Percentiles rank a stretch among this genome's conserved stretches.
Conservation (phyloP, 2,113 vertebrate genomes). For the Trochalopteron elliotii region DNA sequence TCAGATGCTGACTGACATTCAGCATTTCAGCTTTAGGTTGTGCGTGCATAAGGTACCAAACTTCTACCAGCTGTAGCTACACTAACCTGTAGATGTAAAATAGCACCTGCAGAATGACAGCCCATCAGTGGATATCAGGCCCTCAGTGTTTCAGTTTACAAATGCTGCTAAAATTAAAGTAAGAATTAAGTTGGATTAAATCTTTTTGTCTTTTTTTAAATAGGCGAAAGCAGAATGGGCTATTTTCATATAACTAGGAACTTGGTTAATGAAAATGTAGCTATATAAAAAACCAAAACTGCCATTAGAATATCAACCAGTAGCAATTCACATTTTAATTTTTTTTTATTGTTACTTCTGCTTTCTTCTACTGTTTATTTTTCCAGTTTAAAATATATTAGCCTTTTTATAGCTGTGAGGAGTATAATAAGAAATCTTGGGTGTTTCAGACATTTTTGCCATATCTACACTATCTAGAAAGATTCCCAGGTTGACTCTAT, state of each 20-base stretch:
- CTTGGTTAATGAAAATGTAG: neutral
- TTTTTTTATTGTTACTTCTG: neutral
- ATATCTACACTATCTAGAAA: neutral
- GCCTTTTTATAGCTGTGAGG: neutral
- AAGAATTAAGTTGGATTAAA: neutral
- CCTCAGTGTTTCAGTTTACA: neutral
- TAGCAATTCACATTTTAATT: neutral
- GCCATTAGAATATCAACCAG: neutral
- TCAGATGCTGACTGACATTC: neutral
- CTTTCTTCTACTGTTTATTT: neutral
- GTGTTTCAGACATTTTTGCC: neutral
- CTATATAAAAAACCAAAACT: neutral
- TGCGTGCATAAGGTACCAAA: neutral
- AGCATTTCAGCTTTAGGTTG: neutral
- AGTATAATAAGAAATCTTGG: neutral
- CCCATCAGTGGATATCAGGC: neutral
- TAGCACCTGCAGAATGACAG: neutral
- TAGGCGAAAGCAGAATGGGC: neutral
- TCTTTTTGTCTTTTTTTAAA: neutral
- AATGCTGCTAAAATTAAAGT: neutral
- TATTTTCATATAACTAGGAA: neutral
- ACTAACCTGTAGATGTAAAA: neutral
- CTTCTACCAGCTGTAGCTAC: neutral
- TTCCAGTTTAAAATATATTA: neutral
- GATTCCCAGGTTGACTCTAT: neutral